Percentiles rank a stretch among this genome's conserved stretches.
These are phyloP conservation scores for Bembecia ichneumoniformis DNA, from an alignment of 2,888 invertebrate species.

Conservation along the genomic window DNA sequence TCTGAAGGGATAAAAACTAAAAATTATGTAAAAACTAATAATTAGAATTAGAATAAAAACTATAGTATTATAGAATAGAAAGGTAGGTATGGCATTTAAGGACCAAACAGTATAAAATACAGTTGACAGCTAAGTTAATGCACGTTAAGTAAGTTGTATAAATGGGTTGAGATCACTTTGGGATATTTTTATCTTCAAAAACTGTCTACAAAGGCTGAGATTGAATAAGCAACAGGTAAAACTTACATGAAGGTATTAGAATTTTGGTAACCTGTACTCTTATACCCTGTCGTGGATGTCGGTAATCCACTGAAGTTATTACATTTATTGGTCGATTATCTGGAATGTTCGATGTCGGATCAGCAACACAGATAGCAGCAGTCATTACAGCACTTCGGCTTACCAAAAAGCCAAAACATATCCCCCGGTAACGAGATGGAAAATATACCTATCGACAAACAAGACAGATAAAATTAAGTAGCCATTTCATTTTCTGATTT, in stretches of 20 bases:
- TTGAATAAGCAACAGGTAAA: not conserved
- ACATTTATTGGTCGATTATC: conserved; percentile 47
- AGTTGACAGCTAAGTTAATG: no score
- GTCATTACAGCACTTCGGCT: conserved; percentile 44
- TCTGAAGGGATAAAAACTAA: no score
- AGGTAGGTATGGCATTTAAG: no score
- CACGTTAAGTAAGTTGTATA: no score
- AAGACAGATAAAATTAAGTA: no score
- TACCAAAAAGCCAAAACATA: conserved; percentile 44
- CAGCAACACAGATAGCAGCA: conserved; percentile 49
- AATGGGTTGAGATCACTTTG: not conserved
- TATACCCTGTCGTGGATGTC: conserved; percentile 52
- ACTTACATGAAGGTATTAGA: conserved; percentile 47
- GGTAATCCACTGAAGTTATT: conserved; percentile 35
- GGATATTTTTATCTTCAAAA: not conserved
- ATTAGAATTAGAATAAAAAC: no score
- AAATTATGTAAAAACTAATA: no score
- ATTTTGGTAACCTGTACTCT: conserved; percentile 48
- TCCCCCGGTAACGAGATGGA: conserved; percentile 42
- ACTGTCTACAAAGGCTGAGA: no score
- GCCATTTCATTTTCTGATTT: no score
- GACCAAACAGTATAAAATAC: no score
- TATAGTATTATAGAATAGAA: no score
- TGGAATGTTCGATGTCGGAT: conserved; percentile 13
- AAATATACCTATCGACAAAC: conserved; percentile 36